These are phyloP conservation scores for Streptopelia turtur DNA, from an alignment of 2,797 vertebrate species.

Conservation along the genomic window DNA sequence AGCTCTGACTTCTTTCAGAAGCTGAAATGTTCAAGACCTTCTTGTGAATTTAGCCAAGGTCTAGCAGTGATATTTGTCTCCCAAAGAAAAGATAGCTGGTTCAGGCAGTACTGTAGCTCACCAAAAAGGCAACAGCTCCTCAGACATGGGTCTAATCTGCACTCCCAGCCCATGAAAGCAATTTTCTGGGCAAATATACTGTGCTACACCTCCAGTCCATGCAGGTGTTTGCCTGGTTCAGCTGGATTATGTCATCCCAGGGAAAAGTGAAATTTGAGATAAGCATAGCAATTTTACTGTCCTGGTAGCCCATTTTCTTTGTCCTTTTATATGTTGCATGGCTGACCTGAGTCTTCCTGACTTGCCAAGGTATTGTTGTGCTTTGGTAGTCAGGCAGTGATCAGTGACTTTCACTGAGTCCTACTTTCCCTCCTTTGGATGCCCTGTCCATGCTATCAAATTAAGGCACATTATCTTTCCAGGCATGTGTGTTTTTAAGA, in stretches of 20 bases:
- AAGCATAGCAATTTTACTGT: background rate
- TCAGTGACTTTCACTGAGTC: background rate
- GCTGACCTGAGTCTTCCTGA: rapidly evolving
- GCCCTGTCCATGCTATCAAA: background rate
- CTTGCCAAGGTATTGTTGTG: background rate
- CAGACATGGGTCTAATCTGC: background rate
- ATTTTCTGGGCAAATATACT: background rate
- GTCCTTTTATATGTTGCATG: background rate
- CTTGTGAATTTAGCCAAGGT: background rate
- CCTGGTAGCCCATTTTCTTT: background rate
- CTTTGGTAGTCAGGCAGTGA: background rate
- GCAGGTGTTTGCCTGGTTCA: background rate
- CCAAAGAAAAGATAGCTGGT: background rate
- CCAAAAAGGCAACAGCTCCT: background rate
- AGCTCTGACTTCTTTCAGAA: background rate
- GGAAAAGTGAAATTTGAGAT: background rate
- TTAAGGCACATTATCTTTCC: background rate
- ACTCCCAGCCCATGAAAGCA: background rate
- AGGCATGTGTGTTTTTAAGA: background rate
- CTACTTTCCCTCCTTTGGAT: background rate
- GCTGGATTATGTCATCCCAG: background rate
- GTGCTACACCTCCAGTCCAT: background rate
- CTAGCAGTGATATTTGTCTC: background rate
- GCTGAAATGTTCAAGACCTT: background rate
- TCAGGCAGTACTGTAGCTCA: background rate